These are phyloP conservation scores for Ophion costatus DNA, from an alignment of 2,888 invertebrate species.

Conservation along the genomic window DNA sequence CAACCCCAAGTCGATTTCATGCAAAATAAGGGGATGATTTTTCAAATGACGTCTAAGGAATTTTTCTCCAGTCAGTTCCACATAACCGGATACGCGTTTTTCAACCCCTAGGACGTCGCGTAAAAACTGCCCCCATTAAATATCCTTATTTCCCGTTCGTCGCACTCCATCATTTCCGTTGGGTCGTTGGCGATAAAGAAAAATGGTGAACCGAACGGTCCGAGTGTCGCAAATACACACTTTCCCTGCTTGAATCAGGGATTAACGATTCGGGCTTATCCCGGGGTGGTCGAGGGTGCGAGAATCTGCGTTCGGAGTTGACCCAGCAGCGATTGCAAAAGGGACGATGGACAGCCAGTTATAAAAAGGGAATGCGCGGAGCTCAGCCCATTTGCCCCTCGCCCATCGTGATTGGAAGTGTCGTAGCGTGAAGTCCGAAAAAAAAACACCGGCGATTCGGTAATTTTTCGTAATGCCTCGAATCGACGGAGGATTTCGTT, in stretches of 20 bases:
- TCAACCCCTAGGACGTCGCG: too few species aligned
- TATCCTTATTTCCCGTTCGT: too few species aligned
- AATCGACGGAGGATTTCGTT: too few species aligned
- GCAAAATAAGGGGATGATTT: too few species aligned
- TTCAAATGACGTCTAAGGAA: too few species aligned
- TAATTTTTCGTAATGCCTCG: constrained; percentile 41
- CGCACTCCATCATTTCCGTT: too few species aligned
- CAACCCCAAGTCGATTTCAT: too few species aligned
- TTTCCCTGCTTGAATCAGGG: constrained; percentile 23
- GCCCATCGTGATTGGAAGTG: constrained; percentile 37
- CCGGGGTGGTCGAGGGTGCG: constrained; percentile 28
- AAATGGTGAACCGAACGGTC: not conserved
- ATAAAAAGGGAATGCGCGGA: constrained; percentile 22
- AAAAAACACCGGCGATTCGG: constrained; percentile 65
- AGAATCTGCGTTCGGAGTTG: not conserved
- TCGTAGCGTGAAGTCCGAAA: constrained; percentile 77
- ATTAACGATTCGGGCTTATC: constrained; percentile 43
- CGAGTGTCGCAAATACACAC: constrained; percentile 37
- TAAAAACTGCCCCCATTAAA: too few species aligned
- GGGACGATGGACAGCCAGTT: constrained; percentile 36
- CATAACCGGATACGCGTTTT: too few species aligned
- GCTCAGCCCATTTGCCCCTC: not conserved
- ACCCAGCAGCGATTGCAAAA: constrained; percentile 28
- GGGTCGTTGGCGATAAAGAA: constrained; percentile 2
- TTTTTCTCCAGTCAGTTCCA: too few species aligned